phyloP scores from a whole-genome alignment of 2,113 vertebrate species.

The Heterotilapia buettikoferi region DNA sequence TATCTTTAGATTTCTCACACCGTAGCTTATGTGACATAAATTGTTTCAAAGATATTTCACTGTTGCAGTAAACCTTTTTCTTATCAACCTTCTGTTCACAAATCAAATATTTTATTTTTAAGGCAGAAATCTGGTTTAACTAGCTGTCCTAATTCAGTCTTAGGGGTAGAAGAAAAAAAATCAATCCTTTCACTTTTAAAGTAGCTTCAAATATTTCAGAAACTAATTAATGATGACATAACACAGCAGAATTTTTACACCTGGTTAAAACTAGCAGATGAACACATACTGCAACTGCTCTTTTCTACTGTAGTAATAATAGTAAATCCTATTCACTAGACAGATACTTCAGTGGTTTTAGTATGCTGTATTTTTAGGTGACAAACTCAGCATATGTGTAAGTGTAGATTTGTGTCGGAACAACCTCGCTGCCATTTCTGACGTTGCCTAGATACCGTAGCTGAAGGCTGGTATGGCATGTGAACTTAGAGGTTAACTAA shows the following conservation, averaged over 20 bases:
- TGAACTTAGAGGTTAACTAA: conserved; percentile 5
- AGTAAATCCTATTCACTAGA: neutral
- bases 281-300: neutral
- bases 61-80: neutral
- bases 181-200: neutral
- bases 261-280: neutral
- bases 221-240: neutral
- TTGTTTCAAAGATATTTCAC: neutral
- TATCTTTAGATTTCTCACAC: neutral
- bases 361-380: neutral
- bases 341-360: neutral
- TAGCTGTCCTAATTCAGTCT: neutral
- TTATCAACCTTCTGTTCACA: neutral
- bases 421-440: neutral
- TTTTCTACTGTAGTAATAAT: neutral
- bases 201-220: neutral
- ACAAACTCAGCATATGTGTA: neutral
- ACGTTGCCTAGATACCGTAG: conserved; percentile 37
- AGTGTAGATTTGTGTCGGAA: neutral
- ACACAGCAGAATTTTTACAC: neutral
- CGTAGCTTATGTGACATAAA: neutral
- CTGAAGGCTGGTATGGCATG: neutral
- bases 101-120: neutral
- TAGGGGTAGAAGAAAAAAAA: neutral
- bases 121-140: neutral